Conservation (phyloP, 2,113 vertebrate species). For the Bufo bufo region DNA sequence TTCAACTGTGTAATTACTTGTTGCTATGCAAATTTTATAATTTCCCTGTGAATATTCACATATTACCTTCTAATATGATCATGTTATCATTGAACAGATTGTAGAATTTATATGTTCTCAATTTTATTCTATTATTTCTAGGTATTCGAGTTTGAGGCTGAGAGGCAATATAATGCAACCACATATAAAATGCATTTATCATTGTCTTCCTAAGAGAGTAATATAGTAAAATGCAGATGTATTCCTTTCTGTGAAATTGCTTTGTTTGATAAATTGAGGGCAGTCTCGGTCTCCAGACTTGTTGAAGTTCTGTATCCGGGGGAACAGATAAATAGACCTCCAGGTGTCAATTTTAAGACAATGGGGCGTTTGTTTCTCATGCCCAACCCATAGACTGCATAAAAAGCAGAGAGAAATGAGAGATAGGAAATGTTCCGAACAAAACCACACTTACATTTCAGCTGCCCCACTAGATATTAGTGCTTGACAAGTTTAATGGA, state of each 20-base stretch:
- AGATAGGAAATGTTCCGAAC: background rate
- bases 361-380: slow-evolving; percentile 33
- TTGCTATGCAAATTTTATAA: background rate
- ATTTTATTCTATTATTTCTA: background rate
- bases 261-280: slow-evolving; percentile 28
- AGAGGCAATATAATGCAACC: background rate
- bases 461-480: background rate
- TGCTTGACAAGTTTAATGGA: background rate
- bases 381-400: background rate
- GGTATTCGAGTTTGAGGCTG: background rate
- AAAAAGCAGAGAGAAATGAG: background rate
- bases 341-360: slow-evolving; percentile 39
- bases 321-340: slow-evolving; percentile 34
- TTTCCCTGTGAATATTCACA: background rate
- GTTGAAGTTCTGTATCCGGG: slow-evolving; percentile 32
- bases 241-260: background rate
- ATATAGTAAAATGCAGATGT: slow-evolving; percentile 15
- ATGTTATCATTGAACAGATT: background rate
- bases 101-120: background rate
- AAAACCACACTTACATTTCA: background rate
- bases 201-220: background rate
- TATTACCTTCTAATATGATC: background rate
- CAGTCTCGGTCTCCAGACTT: slow-evolving; percentile 3
- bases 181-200: background rate
- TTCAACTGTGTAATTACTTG: background rate